Percentiles rank a stretch among this genome's conserved stretches.
Evolutionary conservation across 1,140 invertebrate genomes (phyloP).

Genomic region (Brachystomella parvula): DNA sequence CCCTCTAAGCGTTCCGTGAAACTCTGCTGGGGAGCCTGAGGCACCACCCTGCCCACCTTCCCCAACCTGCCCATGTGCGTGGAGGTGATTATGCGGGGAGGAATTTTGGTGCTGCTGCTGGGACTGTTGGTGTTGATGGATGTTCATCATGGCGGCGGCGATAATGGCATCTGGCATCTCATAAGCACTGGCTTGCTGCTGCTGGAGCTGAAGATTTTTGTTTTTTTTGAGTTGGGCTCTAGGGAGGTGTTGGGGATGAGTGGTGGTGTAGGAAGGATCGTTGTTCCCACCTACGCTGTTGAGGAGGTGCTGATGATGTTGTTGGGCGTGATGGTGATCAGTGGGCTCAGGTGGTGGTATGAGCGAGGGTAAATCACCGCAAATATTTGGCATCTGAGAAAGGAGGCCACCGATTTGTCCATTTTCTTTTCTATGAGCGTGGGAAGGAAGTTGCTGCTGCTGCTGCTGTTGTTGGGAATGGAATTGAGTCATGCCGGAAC

Average conservation of each 20-base stretch:
- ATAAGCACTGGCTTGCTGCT: slow-evolving; percentile 22
- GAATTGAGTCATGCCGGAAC: slow-evolving; percentile 3
- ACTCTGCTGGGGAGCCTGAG: slow-evolving; percentile 13
- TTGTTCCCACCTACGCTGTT: slow-evolving; percentile 1
- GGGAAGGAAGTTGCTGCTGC: not conserved
- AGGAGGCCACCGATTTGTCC: slow-evolving; percentile 25
- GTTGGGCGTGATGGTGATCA: slow-evolving; percentile 19
- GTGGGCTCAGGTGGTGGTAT: slow-evolving; percentile 15
- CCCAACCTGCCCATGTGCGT: not conserved
- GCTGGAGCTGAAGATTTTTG: not conserved
- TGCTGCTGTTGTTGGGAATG: not conserved
- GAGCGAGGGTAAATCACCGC: slow-evolving; percentile 32
- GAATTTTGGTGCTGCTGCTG: not conserved
- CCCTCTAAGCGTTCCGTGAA: slow-evolving; percentile 18
- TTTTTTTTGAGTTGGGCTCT: slow-evolving; percentile 9
- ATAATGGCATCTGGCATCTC: slow-evolving; percentile 38
- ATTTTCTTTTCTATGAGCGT: slow-evolving; percentile 28
- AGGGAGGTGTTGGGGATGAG: slow-evolving; percentile 9
- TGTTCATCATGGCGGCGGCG: slow-evolving; percentile 37
- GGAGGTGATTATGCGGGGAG: not conserved
- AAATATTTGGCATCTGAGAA: slow-evolving; percentile 38
- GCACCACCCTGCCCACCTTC: no score
- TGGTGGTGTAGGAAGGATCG: not conserved
- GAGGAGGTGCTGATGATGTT: slow-evolving; percentile 13
- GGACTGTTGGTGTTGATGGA: slow-evolving; percentile 23